These are phyloP conservation scores for Dinomys branickii DNA, from an alignment of 2,113 vertebrate species.

Conservation along the genomic window DNA sequence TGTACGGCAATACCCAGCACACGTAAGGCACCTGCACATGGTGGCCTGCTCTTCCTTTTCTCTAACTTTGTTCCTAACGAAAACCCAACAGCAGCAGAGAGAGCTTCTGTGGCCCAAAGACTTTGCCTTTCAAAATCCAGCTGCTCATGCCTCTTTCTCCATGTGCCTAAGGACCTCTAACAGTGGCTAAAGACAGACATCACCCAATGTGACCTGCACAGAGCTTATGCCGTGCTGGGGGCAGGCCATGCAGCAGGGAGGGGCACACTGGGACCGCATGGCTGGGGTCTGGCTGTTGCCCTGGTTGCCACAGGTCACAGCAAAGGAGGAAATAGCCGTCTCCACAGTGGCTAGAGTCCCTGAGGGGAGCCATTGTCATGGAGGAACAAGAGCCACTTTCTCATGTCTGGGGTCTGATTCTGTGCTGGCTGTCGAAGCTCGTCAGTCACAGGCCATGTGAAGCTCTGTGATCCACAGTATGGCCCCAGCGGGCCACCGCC, in stretches of 20 bases:
- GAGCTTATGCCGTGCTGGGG: rapidly evolving
- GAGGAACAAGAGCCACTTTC: background rate
- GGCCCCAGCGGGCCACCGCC: background rate
- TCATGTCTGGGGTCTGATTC: background rate
- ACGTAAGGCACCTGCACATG: rapidly evolving
- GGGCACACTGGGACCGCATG: rapidly evolving
- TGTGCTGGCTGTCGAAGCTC: rapidly evolving
- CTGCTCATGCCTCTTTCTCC: background rate
- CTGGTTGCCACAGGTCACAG: background rate
- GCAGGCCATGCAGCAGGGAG: background rate
- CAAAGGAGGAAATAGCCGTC: background rate
- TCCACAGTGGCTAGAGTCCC: background rate
- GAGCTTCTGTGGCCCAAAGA: background rate
- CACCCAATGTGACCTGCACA: background rate
- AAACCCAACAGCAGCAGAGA: background rate
- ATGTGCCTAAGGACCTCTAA: background rate
- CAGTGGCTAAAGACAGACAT: rapidly evolving
- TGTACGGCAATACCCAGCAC: background rate
- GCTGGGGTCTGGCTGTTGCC: background rate
- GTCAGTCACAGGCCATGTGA: rapidly evolving
- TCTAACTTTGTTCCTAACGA: background rate
- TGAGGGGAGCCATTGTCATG: background rate
- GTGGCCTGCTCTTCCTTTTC: background rate
- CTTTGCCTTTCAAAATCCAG: background rate
- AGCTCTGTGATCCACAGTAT: background rate